phyloP scores from a whole-genome alignment of 2,113 vertebrate genomes.

The Microcebus murinus region DNA sequence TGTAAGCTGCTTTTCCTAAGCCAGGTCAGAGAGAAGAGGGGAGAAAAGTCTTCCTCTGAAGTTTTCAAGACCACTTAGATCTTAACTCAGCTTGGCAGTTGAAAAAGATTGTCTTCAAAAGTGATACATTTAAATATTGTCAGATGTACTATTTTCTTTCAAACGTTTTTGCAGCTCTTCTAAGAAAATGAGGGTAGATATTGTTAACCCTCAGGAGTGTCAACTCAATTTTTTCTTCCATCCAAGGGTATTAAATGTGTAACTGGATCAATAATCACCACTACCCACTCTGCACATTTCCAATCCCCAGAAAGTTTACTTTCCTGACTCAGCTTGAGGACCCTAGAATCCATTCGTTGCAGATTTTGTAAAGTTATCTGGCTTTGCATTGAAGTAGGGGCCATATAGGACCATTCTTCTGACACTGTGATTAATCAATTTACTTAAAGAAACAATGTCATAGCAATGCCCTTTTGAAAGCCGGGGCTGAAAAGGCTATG shows the following conservation, averaged over 20 bases:
- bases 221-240: not conserved
- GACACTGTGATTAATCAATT: not conserved
- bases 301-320: not conserved
- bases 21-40: not conserved
- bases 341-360: not conserved
- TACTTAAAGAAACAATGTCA: constrained; percentile 2
- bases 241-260: not conserved
- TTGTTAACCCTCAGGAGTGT: not conserved
- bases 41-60: not conserved
- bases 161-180: not conserved
- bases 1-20: not conserved
- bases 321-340: not conserved
- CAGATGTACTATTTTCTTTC: not conserved
- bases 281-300: not conserved
- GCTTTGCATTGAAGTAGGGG: not conserved
- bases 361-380: not conserved
- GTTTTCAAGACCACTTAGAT: not conserved
- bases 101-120: not conserved
- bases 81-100: not conserved
- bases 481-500: not conserved
- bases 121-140: not conserved
- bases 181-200: not conserved
- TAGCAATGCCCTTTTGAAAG: not conserved
- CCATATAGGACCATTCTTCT: not conserved
- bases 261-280: not conserved